Conservation (phyloP, 1,140 invertebrate genomes). For the Ectropis grisescens region DNA sequence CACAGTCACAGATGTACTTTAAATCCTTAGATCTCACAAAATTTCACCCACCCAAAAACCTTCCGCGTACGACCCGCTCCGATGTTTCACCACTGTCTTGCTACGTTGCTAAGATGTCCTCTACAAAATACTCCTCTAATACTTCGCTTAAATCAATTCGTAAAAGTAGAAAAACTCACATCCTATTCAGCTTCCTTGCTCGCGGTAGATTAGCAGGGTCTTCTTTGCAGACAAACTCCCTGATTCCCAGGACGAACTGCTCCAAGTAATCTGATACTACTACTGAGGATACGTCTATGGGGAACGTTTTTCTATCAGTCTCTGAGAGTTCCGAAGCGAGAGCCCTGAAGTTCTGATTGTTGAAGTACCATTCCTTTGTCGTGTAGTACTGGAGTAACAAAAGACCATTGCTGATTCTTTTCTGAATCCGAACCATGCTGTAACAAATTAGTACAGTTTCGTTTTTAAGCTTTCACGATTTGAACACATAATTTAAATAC, state of each 20-base stretch:
- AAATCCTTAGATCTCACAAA: too few species aligned
- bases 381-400: constrained; percentile 87
- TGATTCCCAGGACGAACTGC: constrained; percentile 80
- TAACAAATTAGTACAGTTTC: constrained; percentile 7
- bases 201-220: constrained; percentile 79
- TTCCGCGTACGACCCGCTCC: too few species aligned
- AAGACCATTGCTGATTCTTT: constrained; percentile 74
- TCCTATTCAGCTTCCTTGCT: constrained; percentile 71
- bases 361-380: constrained; percentile 86
- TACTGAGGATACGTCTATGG: constrained; percentile 57
- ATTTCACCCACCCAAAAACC: too few species aligned
- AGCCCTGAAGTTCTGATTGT: constrained; percentile 74
- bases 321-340: constrained; percentile 74
- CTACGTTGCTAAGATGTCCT: too few species aligned
- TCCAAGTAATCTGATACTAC: constrained; percentile 79
- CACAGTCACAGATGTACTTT: too few species aligned
- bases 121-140: too few species aligned
- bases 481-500: too few species aligned
- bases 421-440: constrained; percentile 77
- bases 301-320: constrained; percentile 73
- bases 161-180: constrained; percentile 42
- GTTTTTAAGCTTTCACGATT: too few species aligned
- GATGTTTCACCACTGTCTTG: too few species aligned
- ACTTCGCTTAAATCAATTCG: too few species aligned
- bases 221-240: constrained; percentile 83